Base-by-base conservation (phyloP, 2,888 invertebrate genomes). In the Brenthis daphne region DNA sequence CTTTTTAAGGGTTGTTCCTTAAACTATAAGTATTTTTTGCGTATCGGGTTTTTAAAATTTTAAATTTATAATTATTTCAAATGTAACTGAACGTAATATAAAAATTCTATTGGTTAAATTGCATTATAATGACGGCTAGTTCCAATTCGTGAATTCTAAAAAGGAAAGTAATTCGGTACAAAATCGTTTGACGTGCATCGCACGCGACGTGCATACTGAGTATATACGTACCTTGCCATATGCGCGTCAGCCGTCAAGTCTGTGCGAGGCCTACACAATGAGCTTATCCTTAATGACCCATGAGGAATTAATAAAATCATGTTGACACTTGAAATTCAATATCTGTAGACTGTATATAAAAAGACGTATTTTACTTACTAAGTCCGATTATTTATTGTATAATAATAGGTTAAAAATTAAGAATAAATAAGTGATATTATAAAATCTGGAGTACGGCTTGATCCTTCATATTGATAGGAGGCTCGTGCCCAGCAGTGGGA, bases 261-360 rank as follows among this genome's bases (percentile, higher is more conserved):
- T 72, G 76, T 80, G 77, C 76, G 79, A 73, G 61, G 83, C 73
- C 75, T 82, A 71, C 76, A 64, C 76, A 82, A 83, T 83, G 77
- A 81, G 79, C 76, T 77, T 81, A 81, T 77, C 78, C 74, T 77
- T 74, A 74, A 76, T 74, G 70, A 80, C 73, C 81, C 80, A 80
- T 79, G 77, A 79, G 77, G 77, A 74, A 80, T 75, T 75, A 79
- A 74, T 63, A 77, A 76, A 79, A 75, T 77, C 73, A 74, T 79
- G 78, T 74, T 66, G 69, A 71, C 78, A 81, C 81, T 75, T 50
- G 29, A 24, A 57, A 50, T 70, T 70, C 68, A 51, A 43, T 24
- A 20, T 56, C 20, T 68, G 60, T 55, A 71, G 73, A 56, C 20
- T 68, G 57, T 55, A 71, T 74, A 56, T 71, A 43, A 68, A 65